Base-by-base conservation (phyloP, 2,113 vertebrate species). In the Pelecanus crispus region DNA sequence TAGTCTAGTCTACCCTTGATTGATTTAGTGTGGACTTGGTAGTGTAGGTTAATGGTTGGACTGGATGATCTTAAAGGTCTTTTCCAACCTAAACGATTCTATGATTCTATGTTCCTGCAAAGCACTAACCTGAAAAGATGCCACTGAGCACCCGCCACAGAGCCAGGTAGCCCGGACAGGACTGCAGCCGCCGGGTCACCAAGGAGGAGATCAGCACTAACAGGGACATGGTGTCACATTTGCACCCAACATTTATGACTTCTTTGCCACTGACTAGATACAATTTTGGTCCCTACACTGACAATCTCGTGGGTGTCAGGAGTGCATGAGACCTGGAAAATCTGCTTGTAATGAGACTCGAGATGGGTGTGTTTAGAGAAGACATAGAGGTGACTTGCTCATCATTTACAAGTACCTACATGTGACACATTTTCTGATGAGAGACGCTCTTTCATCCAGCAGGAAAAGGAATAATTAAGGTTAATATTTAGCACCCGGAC, bases 181-280 rank as follows among this genome's bases (percentile, higher is more conserved):
- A 29, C 50, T 9, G 19, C 40, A 36, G 31, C 15, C 21, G 26
- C 9, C 1, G 0, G 20, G 12, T 2, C 2, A 44, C n/a, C 58
- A 18, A 59, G 36, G 62, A 62, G 59, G 59, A 59, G 38, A 40
- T 7, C 11, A 31, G 32, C 24, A 14, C 32, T 28, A 22, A 11
- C 1, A 58, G 66, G 40, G 52, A 26, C 0, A 2, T 6, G 19
- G n/a, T 61, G 42, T 52, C 79, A 45, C 24, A 6, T 45, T 15
- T 75, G 13, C 44, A 47, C 9, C 20, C 38, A 68, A 34, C 10
- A 21, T 83, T 49, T 50, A 15, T 12, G 10, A 68, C 3, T 25
- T 19, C 31, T 3, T 19, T 56, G 10, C 22, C 24, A 13, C 29
- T 1, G 6, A 55, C 3, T 8, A 11, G 31, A 7, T 6, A 7